A percentile compares a stretch with the other conserved stretches of the same genome.
Evolutionary conservation across 2,888 invertebrate species (phyloP).

Genomic region (Gymnosoma rotundatum): DNA sequence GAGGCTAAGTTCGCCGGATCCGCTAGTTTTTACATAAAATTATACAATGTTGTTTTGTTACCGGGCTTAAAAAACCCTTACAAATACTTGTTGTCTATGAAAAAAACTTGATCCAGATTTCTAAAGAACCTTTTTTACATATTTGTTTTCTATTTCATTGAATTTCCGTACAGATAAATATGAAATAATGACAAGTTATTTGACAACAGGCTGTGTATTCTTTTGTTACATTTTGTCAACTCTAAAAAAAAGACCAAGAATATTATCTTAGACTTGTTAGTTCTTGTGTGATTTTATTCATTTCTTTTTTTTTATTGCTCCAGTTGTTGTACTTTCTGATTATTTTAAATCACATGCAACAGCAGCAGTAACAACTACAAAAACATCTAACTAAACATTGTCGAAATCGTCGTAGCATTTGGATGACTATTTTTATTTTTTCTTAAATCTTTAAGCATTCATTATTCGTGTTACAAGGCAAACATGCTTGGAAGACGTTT

Average conservation of each 20-base stretch:
- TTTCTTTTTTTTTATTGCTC: constrained; percentile 10
- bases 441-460: constrained; percentile 7
- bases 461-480: constrained; percentile 13
- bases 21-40: too few relatives aligned
- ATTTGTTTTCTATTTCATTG: not conserved
- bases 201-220: constrained; percentile 19
- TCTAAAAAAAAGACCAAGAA: too few relatives aligned
- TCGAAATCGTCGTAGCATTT: constrained; percentile 24
- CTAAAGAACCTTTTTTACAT: too few relatives aligned
- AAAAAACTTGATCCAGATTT: too few relatives aligned
- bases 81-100: too few relatives aligned
- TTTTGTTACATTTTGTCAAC: too few relatives aligned
- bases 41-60: too few relatives aligned
- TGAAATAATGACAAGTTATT: constrained; percentile 15
- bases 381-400: constrained; percentile 11
- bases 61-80: too few relatives aligned
- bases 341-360: constrained; percentile 64
- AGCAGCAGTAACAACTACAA: constrained; percentile 35
- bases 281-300: too few relatives aligned
- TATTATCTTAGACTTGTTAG: too few relatives aligned
- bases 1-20: too few relatives aligned
- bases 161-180: not conserved
- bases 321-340: constrained; percentile 54
- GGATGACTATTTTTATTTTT: constrained; percentile 22
- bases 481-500: constrained; percentile 42